These are phyloP conservation scores for Tachystola acroxantha DNA, from an alignment of 2,888 invertebrate species.

Conservation along the genomic window DNA sequence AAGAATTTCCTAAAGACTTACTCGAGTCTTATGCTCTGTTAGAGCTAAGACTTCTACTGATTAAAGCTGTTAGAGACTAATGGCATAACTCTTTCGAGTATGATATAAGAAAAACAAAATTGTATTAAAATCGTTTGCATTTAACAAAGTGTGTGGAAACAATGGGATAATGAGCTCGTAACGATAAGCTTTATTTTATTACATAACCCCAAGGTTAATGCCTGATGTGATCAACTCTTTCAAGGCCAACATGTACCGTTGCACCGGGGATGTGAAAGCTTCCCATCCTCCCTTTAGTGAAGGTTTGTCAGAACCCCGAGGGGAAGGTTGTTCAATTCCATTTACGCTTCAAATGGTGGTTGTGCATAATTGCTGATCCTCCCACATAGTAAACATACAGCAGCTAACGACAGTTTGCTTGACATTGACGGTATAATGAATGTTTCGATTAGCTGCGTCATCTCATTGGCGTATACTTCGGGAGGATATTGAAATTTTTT, in stretches of 20 bases:
- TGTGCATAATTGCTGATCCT: slow-evolving; percentile 8
- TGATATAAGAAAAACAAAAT: no score
- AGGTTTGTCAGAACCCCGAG: neutral
- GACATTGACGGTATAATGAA: slow-evolving; percentile 24
- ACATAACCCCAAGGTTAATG: slow-evolving; percentile 11
- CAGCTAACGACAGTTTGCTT: slow-evolving; percentile 13
- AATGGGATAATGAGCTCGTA: slow-evolving; percentile 10
- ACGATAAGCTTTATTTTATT: slow-evolving; percentile 9
- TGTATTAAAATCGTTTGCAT: neutral
- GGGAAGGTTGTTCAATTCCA: neutral
- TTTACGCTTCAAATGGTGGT: neutral
- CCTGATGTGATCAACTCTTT: slow-evolving; percentile 6
- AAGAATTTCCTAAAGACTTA: no score
- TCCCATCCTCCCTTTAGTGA: neutral
- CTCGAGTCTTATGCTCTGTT: no score
- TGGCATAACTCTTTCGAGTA: no score
- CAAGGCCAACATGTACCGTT: slow-evolving; percentile 3
- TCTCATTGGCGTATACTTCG: slow-evolving; percentile 7
- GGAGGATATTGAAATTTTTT: slow-evolving; percentile 12
- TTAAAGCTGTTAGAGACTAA: no score
- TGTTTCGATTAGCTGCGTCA: slow-evolving; percentile 18
- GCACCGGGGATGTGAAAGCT: neutral
- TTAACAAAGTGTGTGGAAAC: slow-evolving; percentile 1
- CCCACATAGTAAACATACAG: slow-evolving; percentile 7
- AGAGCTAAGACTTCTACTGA: no score